Conservation (phyloP, 2,797 vertebrate genomes). For the Sternotherus odoratus region DNA sequence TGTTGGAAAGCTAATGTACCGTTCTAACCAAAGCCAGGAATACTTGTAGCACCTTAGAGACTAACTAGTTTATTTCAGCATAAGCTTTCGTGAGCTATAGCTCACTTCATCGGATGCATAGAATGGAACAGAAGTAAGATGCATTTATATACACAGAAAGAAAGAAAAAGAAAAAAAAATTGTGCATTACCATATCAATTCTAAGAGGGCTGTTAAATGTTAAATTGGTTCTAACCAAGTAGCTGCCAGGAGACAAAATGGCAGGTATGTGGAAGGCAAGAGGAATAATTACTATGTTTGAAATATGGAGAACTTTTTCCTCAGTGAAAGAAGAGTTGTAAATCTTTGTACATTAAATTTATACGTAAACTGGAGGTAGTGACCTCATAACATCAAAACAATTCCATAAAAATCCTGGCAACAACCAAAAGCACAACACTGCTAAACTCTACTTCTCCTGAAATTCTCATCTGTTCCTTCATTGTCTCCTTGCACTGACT, state of each 20-base stretch:
- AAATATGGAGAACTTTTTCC: neutral
- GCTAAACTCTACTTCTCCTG: neutral
- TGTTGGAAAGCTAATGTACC: neutral
- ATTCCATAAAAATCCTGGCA: constrained; percentile 33
- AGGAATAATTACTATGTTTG: neutral
- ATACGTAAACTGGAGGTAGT: constrained; percentile 18
- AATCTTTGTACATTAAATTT: constrained; percentile 55
- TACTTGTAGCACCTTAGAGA: too few species aligned
- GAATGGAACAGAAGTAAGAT: too few species aligned
- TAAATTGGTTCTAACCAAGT: neutral
- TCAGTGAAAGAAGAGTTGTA: neutral
- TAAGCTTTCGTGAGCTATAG: too few species aligned
- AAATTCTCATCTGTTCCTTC: constrained; percentile 30
- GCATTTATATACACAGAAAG: too few species aligned
- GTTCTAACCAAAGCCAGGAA: neutral
- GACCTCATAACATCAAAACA: constrained; percentile 31
- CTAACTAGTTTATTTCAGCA: too few species aligned
- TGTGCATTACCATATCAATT: too few species aligned
- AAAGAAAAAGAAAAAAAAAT: too few species aligned
- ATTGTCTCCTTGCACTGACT: neutral
- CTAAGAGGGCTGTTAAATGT: too few species aligned
- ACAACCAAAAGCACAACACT: constrained; percentile 31
- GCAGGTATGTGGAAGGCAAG: neutral
- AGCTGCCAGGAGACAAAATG: neutral
- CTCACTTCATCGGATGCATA: too few species aligned